These are phyloP conservation scores for Liparis tanakae DNA, from an alignment of 2,797 vertebrate species.

Conservation along the genomic window DNA sequence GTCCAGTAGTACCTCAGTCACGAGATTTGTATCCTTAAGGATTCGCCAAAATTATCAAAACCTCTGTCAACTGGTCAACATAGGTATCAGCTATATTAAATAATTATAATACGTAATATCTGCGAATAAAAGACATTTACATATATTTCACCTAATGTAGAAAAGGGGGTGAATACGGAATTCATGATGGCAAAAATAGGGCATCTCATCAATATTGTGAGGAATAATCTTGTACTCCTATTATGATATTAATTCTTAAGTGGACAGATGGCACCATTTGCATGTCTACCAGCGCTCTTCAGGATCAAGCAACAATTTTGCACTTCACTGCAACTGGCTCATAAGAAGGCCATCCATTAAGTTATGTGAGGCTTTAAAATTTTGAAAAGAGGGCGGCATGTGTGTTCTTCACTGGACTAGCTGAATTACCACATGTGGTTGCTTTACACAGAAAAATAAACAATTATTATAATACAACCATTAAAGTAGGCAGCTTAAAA, in stretches of 20 bases:
- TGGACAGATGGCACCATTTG: slow-evolving; percentile 76
- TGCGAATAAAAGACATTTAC: background rate
- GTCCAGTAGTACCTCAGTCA: background rate
- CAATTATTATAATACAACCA: slow-evolving; percentile 11
- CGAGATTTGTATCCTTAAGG: background rate
- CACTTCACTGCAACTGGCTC: slow-evolving; percentile 78
- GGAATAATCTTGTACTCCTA: slow-evolving; percentile 64
- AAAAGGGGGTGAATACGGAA: background rate
- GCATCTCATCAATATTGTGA: slow-evolving; percentile 65
- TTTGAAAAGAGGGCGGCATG: slow-evolving; percentile 57
- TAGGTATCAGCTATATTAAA: background rate
- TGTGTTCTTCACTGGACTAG: slow-evolving; percentile 33
- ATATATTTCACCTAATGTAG: background rate
- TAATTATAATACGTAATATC: background rate
- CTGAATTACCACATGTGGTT: slow-evolving; percentile 41
- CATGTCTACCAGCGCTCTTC: slow-evolving; percentile 70
- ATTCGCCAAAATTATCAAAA: background rate
- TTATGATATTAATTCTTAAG: slow-evolving; percentile 72
- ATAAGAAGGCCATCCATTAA: slow-evolving; percentile 81
- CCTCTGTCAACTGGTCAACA: background rate
- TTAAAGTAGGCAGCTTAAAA: slow-evolving; percentile 11
- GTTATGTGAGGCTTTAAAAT: slow-evolving; percentile 74
- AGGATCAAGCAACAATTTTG: slow-evolving; percentile 79
- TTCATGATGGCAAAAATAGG: slow-evolving; percentile 42
- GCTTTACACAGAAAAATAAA: slow-evolving; percentile 26